phyloP scores from a whole-genome alignment of 2,888 invertebrate genomes.

The Spisula subtruncata region DNA sequence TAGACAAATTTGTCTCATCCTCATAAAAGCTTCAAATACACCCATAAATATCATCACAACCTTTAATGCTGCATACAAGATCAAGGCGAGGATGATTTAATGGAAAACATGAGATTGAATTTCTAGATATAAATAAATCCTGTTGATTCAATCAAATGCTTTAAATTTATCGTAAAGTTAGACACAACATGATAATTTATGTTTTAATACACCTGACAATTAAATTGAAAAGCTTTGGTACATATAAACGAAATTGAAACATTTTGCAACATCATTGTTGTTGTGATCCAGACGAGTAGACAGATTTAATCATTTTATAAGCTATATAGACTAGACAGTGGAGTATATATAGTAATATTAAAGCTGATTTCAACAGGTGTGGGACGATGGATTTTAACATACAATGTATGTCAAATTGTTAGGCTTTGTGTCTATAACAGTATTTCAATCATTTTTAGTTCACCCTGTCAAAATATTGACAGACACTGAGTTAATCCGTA shows the following conservation, averaged over 20 bases:
- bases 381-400: too few species aligned
- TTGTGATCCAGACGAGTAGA: not conserved
- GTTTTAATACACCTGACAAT: not conserved
- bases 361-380: too few species aligned
- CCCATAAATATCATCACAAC: not conserved
- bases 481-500: too few species aligned
- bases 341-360: too few species aligned
- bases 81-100: not conserved
- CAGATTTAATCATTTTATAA: not conserved
- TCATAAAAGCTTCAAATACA: not conserved
- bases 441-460: too few species aligned
- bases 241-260: not conserved
- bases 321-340: not conserved
- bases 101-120: not conserved
- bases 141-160: not conserved
- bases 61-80: not conserved
- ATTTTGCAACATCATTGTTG: conserved; percentile 18
- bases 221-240: not conserved
- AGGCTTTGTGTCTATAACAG: too few species aligned
- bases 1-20: not conserved
- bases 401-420: too few species aligned
- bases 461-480: too few species aligned
- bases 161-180: conserved; percentile 9
- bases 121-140: not conserved
- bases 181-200: conserved; percentile 11